Percentiles rank a stretch among this genome's conserved stretches.
phyloP scores from a whole-genome alignment of 1,140 invertebrate species.

The Drosophila sechellia region DNA sequence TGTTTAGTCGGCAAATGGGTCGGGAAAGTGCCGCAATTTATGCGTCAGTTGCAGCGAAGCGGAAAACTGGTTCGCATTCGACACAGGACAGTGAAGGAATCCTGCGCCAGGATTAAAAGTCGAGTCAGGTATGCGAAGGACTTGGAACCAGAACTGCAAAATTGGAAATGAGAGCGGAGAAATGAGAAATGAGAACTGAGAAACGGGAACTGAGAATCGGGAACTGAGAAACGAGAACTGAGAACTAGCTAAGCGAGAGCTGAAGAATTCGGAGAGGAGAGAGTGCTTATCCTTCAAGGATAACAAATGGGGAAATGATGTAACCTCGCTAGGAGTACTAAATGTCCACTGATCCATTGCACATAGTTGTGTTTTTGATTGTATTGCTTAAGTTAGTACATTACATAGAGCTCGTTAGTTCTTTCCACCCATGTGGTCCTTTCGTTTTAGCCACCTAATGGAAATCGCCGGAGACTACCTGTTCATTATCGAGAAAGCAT shows the following conservation, averaged over 20 bases:
- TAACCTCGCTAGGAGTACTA: slow-evolving; percentile 8
- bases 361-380: not conserved
- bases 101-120: slow-evolving; percentile 30
- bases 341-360: not conserved
- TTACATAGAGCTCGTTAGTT: too few relatives aligned
- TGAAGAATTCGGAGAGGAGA: not conserved
- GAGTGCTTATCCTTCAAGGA: not conserved
- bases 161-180: not conserved
- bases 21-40: slow-evolving; percentile 64
- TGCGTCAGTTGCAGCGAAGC: slow-evolving; percentile 77
- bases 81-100: slow-evolving; percentile 48
- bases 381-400: not conserved
- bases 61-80: slow-evolving; percentile 80
- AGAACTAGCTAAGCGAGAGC: not conserved
- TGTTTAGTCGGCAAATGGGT: slow-evolving; percentile 13
- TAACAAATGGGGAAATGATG: slow-evolving; percentile 27
- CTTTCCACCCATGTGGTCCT: not conserved
- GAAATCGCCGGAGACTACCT: slow-evolving; percentile 3
- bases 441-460: too few relatives aligned
- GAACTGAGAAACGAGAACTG: not conserved
- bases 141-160: slow-evolving; percentile 10
- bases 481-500: not conserved
- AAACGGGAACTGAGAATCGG: not conserved
- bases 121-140: slow-evolving; percentile 18
- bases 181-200: slow-evolving; percentile 1